A percentile compares a stretch with the other conserved stretches of the same genome.
phyloP scores from a whole-genome alignment of 2,888 invertebrate genomes.

The Coenonympha arcania region DNA sequence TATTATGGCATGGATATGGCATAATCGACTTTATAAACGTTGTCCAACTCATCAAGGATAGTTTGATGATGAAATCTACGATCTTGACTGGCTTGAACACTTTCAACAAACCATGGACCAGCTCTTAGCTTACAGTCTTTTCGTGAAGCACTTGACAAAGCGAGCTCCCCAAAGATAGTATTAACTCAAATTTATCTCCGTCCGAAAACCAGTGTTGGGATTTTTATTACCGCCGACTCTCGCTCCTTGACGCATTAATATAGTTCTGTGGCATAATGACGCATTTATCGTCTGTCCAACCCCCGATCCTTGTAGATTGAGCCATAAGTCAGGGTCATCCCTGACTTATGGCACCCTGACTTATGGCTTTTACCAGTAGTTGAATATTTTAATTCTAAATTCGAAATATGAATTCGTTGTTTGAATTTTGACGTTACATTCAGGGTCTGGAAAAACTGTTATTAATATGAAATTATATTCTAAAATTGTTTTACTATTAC shows the following conservation, averaged over 20 bases:
- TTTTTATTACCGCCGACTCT: constrained; percentile 20
- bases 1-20: no score
- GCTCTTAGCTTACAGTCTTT: neutral
- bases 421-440: no score
- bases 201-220: constrained; percentile 11
- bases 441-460: no score
- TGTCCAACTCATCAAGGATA: no score
- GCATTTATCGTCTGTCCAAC: constrained; percentile 7
- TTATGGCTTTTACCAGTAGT: no score
- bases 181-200: constrained; percentile 23
- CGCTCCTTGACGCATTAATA: constrained; percentile 18
- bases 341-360: no score
- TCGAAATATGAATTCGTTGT: no score
- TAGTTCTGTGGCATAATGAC: constrained; percentile 11
- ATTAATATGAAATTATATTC: no score
- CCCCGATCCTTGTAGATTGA: neutral
- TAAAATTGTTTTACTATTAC: no score
- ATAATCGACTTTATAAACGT: no score
- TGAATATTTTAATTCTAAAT: no score
- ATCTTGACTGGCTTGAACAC: neutral
- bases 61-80: no score
- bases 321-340: neutral
- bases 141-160: constrained; percentile 18
- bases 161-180: constrained; percentile 17
- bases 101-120: neutral